phyloP scores from a whole-genome alignment of 1,140 invertebrate species.

The Drosophila tristis region DNA sequence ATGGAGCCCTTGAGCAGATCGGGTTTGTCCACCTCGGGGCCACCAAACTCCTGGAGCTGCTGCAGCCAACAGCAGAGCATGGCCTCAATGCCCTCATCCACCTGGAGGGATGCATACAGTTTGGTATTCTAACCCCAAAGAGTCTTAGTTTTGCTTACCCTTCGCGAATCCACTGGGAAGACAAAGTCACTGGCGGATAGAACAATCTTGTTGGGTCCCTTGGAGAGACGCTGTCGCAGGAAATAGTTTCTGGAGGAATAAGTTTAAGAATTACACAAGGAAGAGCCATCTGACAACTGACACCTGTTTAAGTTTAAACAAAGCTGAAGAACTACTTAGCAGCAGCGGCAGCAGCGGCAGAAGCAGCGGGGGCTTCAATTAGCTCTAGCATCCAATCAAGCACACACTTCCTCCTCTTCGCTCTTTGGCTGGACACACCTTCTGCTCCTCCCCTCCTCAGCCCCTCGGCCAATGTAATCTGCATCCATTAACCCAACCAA shows the following conservation, averaged over 20 bases:
- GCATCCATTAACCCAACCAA: constrained; percentile 47
- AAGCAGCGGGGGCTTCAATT: constrained; percentile 29
- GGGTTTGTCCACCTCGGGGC: constrained; percentile 91
- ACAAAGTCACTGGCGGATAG: constrained; percentile 90
- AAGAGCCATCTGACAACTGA: background rate
- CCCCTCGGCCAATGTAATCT: constrained; percentile 24
- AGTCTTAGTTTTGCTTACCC: constrained; percentile 85
- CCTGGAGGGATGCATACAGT: constrained; percentile 83
- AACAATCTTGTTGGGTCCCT: constrained; percentile 91
- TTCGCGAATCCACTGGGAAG: constrained; percentile 88
- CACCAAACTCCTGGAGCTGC: constrained; percentile 91
- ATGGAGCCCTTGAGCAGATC: constrained; percentile 91
- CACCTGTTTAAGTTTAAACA: constrained; percentile 19
- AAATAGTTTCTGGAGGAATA: constrained; percentile 86
- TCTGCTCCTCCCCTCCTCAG: background rate
- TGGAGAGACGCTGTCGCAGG: constrained; percentile 88
- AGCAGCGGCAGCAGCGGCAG: constrained; percentile 7
- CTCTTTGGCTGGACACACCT: background rate
- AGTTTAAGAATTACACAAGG: background rate
- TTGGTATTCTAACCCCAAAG: too few relatives aligned
- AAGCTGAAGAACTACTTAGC: constrained; percentile 28
- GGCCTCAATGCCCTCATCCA: constrained; percentile 92
- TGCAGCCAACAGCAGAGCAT: constrained; percentile 93
- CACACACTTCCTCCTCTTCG: constrained; percentile 15
- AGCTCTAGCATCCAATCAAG: constrained; percentile 38